Evolutionary conservation across 1,140 invertebrate genomes (phyloP).

Genomic region (Ostrea edulis): DNA sequence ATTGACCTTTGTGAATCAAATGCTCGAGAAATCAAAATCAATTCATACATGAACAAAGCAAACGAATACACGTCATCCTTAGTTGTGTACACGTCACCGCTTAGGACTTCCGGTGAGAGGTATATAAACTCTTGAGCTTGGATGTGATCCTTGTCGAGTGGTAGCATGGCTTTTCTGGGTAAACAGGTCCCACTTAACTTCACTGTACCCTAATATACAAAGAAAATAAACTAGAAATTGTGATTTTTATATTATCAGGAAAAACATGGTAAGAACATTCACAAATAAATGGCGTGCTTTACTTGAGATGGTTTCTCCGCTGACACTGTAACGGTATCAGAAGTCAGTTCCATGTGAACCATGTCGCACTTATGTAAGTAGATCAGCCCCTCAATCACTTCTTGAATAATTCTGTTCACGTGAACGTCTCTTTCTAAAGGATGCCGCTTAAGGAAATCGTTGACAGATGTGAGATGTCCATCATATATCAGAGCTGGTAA

Average conservation of each 20-base stretch:
- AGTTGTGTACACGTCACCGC: constrained; percentile 58
- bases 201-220: constrained; percentile 41
- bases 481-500: constrained; percentile 61
- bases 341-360: constrained; percentile 71
- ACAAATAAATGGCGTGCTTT: background rate
- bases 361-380: constrained; percentile 65
- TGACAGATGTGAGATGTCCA: constrained; percentile 59
- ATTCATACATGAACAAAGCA: constrained; percentile 65
- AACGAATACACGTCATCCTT: constrained; percentile 67
- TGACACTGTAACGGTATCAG: constrained; percentile 68
- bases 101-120: constrained; percentile 65
- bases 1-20: background rate
- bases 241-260: background rate
- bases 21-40: constrained; percentile 39
- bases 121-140: constrained; percentile 58
- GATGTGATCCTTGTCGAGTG: constrained; percentile 39
- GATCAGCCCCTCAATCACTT: constrained; percentile 56
- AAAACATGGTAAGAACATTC: no score
- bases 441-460: constrained; percentile 36
- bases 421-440: constrained; percentile 9
- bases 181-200: constrained; percentile 61
- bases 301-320: background rate
- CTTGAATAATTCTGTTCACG: constrained; percentile 38
- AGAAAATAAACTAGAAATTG: background rate
- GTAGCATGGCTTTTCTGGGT: constrained; percentile 58